phyloP scores from a whole-genome alignment of 2,797 vertebrate species.

The Crocodylus rhombifer region DNA sequence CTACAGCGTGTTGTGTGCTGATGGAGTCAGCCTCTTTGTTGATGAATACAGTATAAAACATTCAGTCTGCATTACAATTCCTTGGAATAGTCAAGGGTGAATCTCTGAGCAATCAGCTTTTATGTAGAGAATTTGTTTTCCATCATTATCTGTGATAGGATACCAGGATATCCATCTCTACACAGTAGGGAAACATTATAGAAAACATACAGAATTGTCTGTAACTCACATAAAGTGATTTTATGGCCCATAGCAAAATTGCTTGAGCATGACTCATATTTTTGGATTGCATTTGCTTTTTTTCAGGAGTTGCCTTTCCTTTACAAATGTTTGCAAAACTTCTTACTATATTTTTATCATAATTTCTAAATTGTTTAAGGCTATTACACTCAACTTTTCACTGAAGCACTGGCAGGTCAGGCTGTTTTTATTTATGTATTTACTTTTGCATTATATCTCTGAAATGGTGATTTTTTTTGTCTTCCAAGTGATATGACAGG shows the following conservation, averaged over 20 bases:
- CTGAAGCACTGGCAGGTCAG: conserved; percentile 63
- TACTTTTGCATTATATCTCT: conserved; percentile 64
- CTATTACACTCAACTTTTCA: conserved; percentile 72
- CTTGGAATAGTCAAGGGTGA: conserved; percentile 64
- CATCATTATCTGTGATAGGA: conserved; percentile 76
- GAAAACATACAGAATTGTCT: conserved; percentile 77
- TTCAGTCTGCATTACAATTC: conserved; percentile 48
- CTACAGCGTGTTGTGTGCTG: conserved; percentile 53
- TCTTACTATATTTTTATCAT: conserved; percentile 68
- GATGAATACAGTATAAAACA: conserved; percentile 30
- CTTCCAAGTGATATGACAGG: conserved; percentile 71
- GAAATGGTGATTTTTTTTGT: background rate
- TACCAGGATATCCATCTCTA: conserved; percentile 73
- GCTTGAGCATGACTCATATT: conserved; percentile 77
- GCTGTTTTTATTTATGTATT: conserved; percentile 75
- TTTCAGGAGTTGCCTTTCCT: conserved; percentile 71
- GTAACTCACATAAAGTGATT: conserved; percentile 77
- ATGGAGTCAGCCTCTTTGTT: conserved; percentile 58
- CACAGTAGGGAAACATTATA: conserved; percentile 79
- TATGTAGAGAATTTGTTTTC: conserved; percentile 79
- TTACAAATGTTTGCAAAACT: conserved; percentile 74
- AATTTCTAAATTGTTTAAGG: conserved; percentile 76
- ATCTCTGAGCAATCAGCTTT: conserved; percentile 73
- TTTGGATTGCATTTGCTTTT: conserved; percentile 70
- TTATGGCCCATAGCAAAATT: conserved; percentile 80